Conservation (phyloP, 2,113 vertebrate species). For the Xerus inauris region DNA sequence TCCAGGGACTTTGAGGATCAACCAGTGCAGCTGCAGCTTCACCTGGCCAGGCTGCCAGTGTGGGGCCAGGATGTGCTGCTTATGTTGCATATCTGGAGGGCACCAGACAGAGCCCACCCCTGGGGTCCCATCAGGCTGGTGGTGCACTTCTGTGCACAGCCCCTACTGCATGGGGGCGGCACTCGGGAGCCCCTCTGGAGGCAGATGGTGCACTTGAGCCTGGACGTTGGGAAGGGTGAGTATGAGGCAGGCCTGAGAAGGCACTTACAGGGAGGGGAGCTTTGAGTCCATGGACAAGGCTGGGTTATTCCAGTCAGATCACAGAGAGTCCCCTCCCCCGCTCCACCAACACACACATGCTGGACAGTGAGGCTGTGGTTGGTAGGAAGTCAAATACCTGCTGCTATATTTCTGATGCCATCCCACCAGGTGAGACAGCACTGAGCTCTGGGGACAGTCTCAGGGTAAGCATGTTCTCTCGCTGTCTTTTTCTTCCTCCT, state of each 20-base stretch:
- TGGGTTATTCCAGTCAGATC: not conserved
- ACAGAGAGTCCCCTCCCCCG: not conserved
- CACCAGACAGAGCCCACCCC: not conserved
- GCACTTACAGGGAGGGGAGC: not conserved
- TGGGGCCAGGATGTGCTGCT: slow-evolving; percentile 82
- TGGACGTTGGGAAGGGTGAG: slow-evolving; percentile 78
- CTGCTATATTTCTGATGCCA: not conserved
- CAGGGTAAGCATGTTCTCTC: not conserved
- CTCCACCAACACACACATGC: not conserved
- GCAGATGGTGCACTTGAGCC: slow-evolving; percentile 61
- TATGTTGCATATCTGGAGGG: slow-evolving; percentile 48
- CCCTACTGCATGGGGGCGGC: slow-evolving; percentile 74
- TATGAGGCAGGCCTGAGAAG: not conserved
- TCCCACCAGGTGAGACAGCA: not conserved
- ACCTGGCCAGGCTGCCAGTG: slow-evolving; percentile 58
- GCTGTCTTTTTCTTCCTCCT: no score
- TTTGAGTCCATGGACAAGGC: not conserved
- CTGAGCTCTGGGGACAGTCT: not conserved
- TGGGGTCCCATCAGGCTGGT: slow-evolving; percentile 20
- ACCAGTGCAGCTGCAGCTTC: slow-evolving; percentile 65
- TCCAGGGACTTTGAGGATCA: not conserved
- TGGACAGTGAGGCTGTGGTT: not conserved
- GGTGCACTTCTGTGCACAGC: slow-evolving; percentile 74
- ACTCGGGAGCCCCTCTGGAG: slow-evolving; percentile 79
- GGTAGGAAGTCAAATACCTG: not conserved